These are phyloP conservation scores for Argyresthia goedartella DNA, from an alignment of 2,888 invertebrate species.

Conservation along the genomic window DNA sequence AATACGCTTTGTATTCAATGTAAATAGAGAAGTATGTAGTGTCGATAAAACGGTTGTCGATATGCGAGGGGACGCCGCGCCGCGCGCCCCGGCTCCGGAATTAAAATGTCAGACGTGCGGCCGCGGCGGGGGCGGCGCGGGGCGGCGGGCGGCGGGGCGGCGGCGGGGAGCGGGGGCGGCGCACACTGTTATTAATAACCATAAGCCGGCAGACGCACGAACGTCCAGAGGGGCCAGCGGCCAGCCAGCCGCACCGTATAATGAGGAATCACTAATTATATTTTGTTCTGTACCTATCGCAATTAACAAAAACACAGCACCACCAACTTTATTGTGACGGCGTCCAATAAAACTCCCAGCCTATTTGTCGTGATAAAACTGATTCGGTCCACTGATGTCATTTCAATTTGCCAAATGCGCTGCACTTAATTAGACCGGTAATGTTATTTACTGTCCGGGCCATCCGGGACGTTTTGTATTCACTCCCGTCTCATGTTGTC, in stretches of 20 bases:
- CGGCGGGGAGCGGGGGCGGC: conserved; percentile 30
- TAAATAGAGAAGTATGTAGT: conserved; percentile 35
- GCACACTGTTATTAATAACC: conserved; percentile 68
- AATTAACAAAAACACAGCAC: neutral
- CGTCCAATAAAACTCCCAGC: conserved; percentile 2
- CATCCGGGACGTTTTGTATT: neutral
- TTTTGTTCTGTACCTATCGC: conserved; percentile 40
- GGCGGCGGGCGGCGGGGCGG: conserved; percentile 22
- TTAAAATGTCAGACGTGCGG: conserved; percentile 71
- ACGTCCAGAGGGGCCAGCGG: conserved; percentile 67
- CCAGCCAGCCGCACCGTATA: conserved; percentile 41
- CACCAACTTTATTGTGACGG: neutral
- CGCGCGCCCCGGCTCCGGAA: conserved; percentile 54
- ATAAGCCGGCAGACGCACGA: conserved; percentile 71
- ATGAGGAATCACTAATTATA: conserved; percentile 72
- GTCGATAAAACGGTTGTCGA: conserved; percentile 57
- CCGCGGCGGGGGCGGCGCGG: conserved; percentile 40
- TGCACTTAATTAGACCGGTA: neutral
- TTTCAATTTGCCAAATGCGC: conserved; percentile 1
- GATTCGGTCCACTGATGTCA: neutral
- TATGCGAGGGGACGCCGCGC: conserved; percentile 29
- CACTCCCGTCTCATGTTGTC: neutral
- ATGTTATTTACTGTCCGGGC: neutral
- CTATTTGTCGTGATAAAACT: neutral
- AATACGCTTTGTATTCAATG: conserved; percentile 10